Conservation (phyloP, 1,140 invertebrate species). For the Globodera rostochiensis region DNA sequence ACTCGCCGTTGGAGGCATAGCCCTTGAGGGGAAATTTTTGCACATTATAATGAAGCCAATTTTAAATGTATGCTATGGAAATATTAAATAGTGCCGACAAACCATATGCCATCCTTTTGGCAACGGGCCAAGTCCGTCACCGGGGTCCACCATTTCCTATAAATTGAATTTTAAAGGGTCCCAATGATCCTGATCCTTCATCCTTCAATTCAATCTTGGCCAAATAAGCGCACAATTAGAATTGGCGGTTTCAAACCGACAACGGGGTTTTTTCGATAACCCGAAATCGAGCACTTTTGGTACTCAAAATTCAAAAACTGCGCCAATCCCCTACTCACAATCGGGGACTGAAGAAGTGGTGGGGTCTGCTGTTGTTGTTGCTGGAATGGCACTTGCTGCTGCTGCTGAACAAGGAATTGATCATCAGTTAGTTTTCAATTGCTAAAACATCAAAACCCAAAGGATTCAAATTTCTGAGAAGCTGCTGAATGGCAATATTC, state of each 20-base stretch:
- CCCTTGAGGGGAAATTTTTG: not conserved
- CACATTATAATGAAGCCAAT: not conserved
- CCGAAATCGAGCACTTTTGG: too few relatives aligned
- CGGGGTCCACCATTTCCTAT: not conserved
- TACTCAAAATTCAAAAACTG: too few relatives aligned
- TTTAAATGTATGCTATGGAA: too few relatives aligned
- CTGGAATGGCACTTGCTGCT: not conserved
- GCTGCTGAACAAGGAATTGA: not conserved
- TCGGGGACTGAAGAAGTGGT: not conserved
- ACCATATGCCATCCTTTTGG: conserved; percentile 43
- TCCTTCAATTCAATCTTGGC: too few relatives aligned
- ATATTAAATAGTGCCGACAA: not conserved
- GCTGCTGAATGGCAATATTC: too few relatives aligned
- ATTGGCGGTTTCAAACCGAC: too few relatives aligned
- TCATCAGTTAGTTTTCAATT: not conserved
- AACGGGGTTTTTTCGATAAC: too few relatives aligned
- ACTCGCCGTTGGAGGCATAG: conserved; percentile 40
- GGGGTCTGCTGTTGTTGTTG: not conserved
- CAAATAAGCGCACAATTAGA: too few relatives aligned
- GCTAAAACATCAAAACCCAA: too few relatives aligned
- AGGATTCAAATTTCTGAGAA: too few relatives aligned
- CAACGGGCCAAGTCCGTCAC: conserved; percentile 41
- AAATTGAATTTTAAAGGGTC: conserved; percentile 17
- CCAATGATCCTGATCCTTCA: not conserved
- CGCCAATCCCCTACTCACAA: not conserved